Conservation (phyloP, 2,797 vertebrate species). For the Fundulus diaphanus region DNA sequence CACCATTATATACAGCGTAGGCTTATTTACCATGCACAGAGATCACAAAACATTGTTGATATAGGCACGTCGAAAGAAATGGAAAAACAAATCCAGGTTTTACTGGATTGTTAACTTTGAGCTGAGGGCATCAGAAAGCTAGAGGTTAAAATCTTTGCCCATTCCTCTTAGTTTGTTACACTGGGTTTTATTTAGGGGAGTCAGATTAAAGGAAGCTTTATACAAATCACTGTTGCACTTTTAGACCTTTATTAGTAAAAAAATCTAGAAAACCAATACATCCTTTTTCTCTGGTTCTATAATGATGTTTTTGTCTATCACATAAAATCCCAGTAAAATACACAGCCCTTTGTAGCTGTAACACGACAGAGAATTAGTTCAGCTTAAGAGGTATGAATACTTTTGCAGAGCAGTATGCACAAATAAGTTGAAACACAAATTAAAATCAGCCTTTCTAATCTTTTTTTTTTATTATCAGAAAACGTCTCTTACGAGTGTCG, state of each 20-base stretch:
- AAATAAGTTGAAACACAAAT: neutral
- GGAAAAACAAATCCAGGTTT: no score
- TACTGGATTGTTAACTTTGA: no score
- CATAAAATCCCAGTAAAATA: no score
- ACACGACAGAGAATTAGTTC: neutral
- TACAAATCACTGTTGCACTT: neutral
- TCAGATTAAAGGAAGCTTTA: neutral
- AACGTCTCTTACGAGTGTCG: slow-evolving; percentile 88
- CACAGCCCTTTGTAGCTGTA: neutral
- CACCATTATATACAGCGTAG: no score
- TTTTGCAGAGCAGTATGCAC: neutral
- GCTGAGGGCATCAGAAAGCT: no score
- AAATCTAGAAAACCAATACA: neutral
- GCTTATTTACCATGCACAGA: no score
- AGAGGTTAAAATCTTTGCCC: neutral
- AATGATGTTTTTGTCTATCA: no score
- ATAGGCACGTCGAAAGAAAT: no score
- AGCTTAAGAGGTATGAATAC: neutral
- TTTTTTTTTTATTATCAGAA: no score
- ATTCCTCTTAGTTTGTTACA: no score
- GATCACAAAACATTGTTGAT: no score
- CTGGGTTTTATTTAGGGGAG: neutral
- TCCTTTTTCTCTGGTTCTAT: neutral
- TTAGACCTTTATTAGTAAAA: neutral
- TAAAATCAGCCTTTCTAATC: neutral